These are phyloP conservation scores for Choristoneura rosaceana DNA, from an alignment of 2,888 invertebrate species.

Conservation along the genomic window DNA sequence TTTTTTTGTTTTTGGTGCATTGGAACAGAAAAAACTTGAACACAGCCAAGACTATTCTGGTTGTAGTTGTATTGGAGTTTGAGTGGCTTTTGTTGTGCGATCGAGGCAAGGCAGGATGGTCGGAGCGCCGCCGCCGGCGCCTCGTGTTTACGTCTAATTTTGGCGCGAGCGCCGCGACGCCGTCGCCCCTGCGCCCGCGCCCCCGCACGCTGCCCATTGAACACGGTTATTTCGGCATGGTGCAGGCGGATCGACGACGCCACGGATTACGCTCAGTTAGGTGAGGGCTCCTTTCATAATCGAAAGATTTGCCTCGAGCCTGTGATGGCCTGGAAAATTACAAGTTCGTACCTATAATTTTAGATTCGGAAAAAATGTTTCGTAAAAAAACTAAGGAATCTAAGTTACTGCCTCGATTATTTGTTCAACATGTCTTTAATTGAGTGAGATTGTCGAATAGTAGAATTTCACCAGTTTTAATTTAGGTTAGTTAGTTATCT, in stretches of 20 bases:
- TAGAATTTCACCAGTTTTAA: too few relatives aligned
- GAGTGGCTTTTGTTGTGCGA: constrained; percentile 30
- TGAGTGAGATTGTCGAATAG: too few relatives aligned
- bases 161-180: constrained; percentile 82
- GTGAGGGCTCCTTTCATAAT: constrained; percentile 29
- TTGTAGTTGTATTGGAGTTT: constrained; percentile 10
- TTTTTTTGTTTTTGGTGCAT: too few relatives aligned
- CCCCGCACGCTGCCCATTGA: constrained; percentile 72
- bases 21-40: too few relatives aligned
- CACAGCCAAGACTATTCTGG: not conserved
- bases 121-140: constrained; percentile 72
- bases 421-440: too few relatives aligned
- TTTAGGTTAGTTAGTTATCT: too few relatives aligned
- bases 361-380: not conserved
- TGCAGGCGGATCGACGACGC: constrained; percentile 58
- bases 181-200: constrained; percentile 67
- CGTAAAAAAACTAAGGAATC: not conserved
- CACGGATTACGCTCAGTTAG: constrained; percentile 44
- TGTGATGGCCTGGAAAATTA: not conserved
- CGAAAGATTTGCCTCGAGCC: not conserved
- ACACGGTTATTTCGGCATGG: constrained; percentile 80
- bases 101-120: constrained; percentile 27
- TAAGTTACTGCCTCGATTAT: not conserved
- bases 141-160: constrained; percentile 85
- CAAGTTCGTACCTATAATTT: not conserved